Evolutionary conservation across 2,888 invertebrate species (phyloP).

Genomic region (Exephanes ischioxanthus): DNA sequence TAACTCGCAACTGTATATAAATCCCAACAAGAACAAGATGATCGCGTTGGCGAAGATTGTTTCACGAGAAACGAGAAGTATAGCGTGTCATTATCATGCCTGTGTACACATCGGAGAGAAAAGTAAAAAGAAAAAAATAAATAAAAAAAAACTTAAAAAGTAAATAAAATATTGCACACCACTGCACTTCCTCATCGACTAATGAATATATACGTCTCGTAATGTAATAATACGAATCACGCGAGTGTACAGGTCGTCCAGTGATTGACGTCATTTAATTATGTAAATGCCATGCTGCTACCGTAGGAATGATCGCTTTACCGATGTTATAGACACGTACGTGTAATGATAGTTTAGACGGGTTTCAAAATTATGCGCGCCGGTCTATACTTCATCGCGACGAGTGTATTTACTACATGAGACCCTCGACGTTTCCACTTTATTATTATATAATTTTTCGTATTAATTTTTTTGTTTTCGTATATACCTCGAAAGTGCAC

Average conservation of each 20-base stretch:
- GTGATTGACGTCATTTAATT: conserved; percentile 68
- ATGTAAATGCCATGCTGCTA: conserved; percentile 58
- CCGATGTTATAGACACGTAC: conserved; percentile 19
- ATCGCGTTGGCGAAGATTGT: conserved; percentile 31
- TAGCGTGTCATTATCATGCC: not conserved
- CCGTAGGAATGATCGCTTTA: conserved; percentile 43
- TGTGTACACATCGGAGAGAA: conserved; percentile 9
- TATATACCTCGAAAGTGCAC: not conserved
- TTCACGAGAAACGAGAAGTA: conserved; percentile 29
- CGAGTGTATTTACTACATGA: conserved; percentile 22
- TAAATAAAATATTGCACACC: not conserved
- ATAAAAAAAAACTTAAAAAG: not conserved
- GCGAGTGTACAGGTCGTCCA: conserved; percentile 24
- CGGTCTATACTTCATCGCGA: conserved; percentile 27
- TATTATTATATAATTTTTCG: conserved; percentile 50
- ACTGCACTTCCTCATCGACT: not conserved
- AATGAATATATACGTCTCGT: conserved; percentile 1
- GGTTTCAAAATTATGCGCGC: conserved; percentile 50
- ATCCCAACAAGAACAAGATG: conserved; percentile 24
- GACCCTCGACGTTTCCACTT: conserved; percentile 42
- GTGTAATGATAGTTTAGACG: conserved; percentile 60
- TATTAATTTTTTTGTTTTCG: not conserved
- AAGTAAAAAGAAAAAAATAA: not conserved
- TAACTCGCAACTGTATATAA: conserved; percentile 26
- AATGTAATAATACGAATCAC: conserved; percentile 53